phyloP scores from a whole-genome alignment of 2,113 vertebrate genomes.

The Kryptolebias marmoratus region DNA sequence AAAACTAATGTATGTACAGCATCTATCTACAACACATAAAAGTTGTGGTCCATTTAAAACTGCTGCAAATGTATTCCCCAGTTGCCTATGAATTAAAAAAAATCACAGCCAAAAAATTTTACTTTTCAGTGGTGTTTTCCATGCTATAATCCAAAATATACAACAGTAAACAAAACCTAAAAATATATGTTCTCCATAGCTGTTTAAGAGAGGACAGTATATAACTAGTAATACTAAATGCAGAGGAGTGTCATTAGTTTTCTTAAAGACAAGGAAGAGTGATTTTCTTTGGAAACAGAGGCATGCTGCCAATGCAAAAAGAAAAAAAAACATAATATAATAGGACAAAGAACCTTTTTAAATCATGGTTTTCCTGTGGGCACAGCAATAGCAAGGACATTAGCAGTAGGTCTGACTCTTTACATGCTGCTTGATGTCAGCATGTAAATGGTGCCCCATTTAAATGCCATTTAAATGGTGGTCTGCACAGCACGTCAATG shows the following conservation, averaged over 20 bases:
- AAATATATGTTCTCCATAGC: not conserved
- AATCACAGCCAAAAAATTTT: too few relatives aligned
- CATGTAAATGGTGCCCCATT: not conserved
- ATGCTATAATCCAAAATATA: not conserved
- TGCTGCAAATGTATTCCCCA: not conserved
- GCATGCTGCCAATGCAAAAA: not conserved
- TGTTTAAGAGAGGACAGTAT: not conserved
- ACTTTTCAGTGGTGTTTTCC: too few relatives aligned
- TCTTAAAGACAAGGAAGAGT: not conserved
- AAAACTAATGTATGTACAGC: too few relatives aligned
- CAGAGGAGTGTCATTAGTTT: slow-evolving; percentile 2
- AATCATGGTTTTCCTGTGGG: not conserved
- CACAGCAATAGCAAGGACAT: not conserved
- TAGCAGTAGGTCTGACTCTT: not conserved
- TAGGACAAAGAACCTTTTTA: slow-evolving; percentile 3
- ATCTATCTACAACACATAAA: too few relatives aligned
- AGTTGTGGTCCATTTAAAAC: not conserved
- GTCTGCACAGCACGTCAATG: not conserved
- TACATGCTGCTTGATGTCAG: not conserved
- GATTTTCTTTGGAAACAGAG: not conserved
- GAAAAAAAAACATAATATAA: slow-evolving; percentile 7
- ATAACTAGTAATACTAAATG: not conserved
- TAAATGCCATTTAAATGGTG: not conserved
- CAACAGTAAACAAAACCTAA: not conserved
- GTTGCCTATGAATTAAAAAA: too few relatives aligned